These are phyloP conservation scores for Eremophila alpestris DNA, from an alignment of 2,797 vertebrate species.

Conservation along the genomic window DNA sequence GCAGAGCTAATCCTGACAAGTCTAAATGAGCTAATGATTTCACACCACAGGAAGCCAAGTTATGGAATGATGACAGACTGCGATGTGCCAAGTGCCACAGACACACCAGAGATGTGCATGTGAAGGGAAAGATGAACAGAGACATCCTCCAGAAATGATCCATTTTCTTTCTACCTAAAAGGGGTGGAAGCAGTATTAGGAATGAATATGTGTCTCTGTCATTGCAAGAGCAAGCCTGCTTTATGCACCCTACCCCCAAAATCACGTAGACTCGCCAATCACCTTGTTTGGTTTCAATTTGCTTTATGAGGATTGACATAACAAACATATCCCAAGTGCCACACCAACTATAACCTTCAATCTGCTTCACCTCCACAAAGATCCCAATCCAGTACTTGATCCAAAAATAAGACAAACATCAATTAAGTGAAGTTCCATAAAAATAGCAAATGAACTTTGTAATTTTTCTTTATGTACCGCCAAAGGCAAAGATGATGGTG, in stretches of 20 bases:
- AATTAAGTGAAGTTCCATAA: neutral
- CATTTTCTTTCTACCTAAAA: neutral
- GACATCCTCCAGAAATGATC: neutral
- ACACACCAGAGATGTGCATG: neutral
- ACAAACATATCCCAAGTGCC: neutral
- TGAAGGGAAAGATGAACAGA: neutral
- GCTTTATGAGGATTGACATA: neutral
- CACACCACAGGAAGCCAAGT: neutral
- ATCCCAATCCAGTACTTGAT: neutral
- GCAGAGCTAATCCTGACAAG: neutral
- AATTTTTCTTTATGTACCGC: neutral
- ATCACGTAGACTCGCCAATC: fast-evolving
- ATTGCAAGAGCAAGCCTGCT: neutral
- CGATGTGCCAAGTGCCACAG: neutral
- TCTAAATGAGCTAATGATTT: neutral
- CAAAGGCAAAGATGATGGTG: neutral
- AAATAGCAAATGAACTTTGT: neutral
- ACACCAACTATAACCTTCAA: neutral
- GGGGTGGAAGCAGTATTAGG: neutral
- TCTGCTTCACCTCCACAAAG: neutral
- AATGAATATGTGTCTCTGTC: neutral
- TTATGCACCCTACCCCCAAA: neutral
- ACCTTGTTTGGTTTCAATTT: neutral
- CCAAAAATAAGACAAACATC: neutral
- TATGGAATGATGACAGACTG: neutral